Evolutionary conservation across 2,797 vertebrate species (phyloP).

Genomic region (Potorous gilbertii): DNA sequence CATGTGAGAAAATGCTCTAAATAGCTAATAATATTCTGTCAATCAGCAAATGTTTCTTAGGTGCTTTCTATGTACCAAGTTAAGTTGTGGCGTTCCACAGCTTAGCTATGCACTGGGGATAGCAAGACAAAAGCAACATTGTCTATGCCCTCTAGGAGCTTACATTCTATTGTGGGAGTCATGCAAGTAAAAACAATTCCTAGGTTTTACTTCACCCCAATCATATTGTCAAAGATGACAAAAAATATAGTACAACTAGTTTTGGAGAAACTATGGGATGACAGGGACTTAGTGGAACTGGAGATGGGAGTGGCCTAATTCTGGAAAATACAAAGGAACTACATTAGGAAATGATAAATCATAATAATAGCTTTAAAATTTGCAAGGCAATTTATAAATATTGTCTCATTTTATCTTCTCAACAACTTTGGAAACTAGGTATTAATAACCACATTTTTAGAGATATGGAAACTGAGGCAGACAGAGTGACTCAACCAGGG

Average conservation of each 20-base stretch:
- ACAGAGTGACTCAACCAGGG: not conserved
- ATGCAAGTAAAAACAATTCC: not conserved
- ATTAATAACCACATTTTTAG: not conserved
- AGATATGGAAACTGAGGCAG: not conserved
- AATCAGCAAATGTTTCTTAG: not conserved
- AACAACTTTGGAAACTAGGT: not conserved
- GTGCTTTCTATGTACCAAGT: not conserved
- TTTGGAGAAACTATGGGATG: not conserved
- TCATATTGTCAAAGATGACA: not conserved
- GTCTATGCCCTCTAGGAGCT: not conserved
- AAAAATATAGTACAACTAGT: not conserved
- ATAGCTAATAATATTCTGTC: not conserved
- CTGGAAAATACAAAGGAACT: not conserved
- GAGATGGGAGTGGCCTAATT: not conserved
- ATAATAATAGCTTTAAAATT: not conserved
- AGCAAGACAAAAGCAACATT: not conserved
- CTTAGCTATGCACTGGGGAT: not conserved
- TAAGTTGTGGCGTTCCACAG: not conserved
- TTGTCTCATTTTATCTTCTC: not conserved
- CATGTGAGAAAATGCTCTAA: not conserved
- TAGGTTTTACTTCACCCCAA: not conserved
- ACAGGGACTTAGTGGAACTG: not conserved
- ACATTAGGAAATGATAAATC: not conserved
- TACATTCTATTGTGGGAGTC: not conserved
- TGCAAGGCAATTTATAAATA: not conserved